Base-by-base conservation (phyloP, 1,140 invertebrate genomes). In the Harlomillsia oculata region DNA sequence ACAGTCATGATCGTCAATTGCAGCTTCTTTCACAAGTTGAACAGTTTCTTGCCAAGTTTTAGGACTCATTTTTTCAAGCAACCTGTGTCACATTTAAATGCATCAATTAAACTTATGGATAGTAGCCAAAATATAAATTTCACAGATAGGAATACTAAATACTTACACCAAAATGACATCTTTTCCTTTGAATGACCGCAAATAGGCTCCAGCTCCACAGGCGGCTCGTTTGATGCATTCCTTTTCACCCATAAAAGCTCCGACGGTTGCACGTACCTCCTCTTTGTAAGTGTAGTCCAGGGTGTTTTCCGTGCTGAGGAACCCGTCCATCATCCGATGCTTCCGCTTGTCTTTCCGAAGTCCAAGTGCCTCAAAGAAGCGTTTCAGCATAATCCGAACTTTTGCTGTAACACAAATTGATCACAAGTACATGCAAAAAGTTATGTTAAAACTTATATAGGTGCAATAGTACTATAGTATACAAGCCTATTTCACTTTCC, bases 111-210 rank as follows among this genome's bases (percentile, higher is more conserved):
- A 6, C 21, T 18, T 39, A 6, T 39, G n/a, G 2, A 16, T 14
- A 23, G 30, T 52, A 32, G 29, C 16, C 25, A 44, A 20, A 21
- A 50, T 28, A 41, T 2, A 30, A 8, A 13, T 50, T 25, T 30
- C 26, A 50, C 9, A 28, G n/a, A 48, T 44, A 14, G 23, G 11
- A 28, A 37, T 29, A 25, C 9, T 9, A 21, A 11, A 30, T 16
- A 50, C 64, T 60, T 62, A 65, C 64, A 59, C 57, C 44, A 65
- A 37, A 26, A 65, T 46, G n/a, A 62, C 6, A 1, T 65, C 53
- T 29, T 65, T 65, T 25, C 64, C 59, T 23, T 58, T 60, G 16
- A 65, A 29, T 18, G 18, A 20, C 18, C 54, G 36, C 2, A 65
- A 45, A 26, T 62, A 62, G n/a, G 23, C 50, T 23, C 64, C 64